Conservation (phyloP, 1,140 invertebrate genomes). For the Oppia nitens region DNA sequence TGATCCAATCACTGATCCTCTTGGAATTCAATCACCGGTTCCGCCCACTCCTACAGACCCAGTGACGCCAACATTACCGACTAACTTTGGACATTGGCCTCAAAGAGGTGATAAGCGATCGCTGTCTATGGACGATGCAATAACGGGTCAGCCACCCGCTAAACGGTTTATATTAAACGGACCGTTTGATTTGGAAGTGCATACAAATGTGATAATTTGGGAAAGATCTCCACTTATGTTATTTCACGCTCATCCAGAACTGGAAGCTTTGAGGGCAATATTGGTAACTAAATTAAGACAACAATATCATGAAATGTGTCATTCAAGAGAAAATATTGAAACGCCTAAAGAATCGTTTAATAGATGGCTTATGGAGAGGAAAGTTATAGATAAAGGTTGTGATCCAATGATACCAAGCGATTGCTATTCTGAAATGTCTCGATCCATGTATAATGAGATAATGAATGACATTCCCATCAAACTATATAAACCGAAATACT, state of each 20-base stretch:
- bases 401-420: conserved; percentile 78
- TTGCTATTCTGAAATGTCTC: conserved; percentile 78
- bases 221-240: conserved; percentile 57
- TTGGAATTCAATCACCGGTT: conserved; percentile 52
- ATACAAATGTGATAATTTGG: conserved; percentile 81
- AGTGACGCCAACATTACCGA: conserved; percentile 21
- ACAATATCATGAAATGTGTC: conserved; percentile 84
- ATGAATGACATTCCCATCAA: conserved; percentile 98
- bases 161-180: conserved; percentile 36
- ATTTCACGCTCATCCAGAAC: conserved; percentile 81
- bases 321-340: conserved; percentile 81
- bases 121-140: conserved; percentile 14
- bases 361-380: conserved; percentile 85
- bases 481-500: conserved; percentile 80
- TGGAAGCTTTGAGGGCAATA: conserved; percentile 60
- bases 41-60: conserved; percentile 31
- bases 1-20: conserved; percentile 74
- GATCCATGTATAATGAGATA: conserved; percentile 89
- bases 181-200: conserved; percentile 86
- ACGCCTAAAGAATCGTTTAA: conserved; percentile 91
- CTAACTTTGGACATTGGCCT: conserved; percentile 26
- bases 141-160: neutral
- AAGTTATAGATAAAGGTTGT: conserved; percentile 55
- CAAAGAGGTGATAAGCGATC: conserved; percentile 33
- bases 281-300: conserved; percentile 63